Evolutionary conservation across 2,113 vertebrate species (phyloP), one percentile per base, ranked within the genome.

Genomic region (Pseudopipra pipra): DNA sequence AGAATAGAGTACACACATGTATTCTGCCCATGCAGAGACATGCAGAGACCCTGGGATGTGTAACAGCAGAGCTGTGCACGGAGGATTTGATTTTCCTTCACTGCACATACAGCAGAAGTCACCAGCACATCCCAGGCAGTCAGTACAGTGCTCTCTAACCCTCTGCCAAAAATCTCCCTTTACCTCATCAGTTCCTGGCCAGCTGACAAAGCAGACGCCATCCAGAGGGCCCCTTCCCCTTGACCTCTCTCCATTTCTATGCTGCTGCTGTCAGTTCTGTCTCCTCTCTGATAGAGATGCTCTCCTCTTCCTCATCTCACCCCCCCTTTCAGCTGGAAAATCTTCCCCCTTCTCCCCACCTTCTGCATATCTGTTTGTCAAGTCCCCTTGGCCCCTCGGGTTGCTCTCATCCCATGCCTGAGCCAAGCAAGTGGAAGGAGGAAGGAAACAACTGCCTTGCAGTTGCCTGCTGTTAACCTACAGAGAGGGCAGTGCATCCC

Each of bases 171-270:
- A 85, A 52, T 12, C 73, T 90, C 65, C 82, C 70, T 92, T 89
- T 87, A 89, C 73, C 70, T 96, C 93, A 94, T 68, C 90, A 84
- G 76, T 49, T 96, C 88, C 76, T 97, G 92, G 85, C 79, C 62
- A 80, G 90, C 72, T 95, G 93, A 95, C 95, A 96, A 93, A 86
- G 76, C 79, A 84, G 85, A 68, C 1, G 0, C 44, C 73, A 59
- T 39, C 86, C 61, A 83, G 70, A 86, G 43, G 76, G 85, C 54
- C 90, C 65, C 86, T 84, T 86, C 52, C 56, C 88, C 76, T 84
- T 87, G 77, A 92, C 80, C 78, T 80, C 83, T 70, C 65, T 59
- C 92, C 63, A 4, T 28, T 72, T 49, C 73, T 90, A 11, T 8
- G 21, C 56, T 89, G 59, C 61, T 80, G 78, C 35, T 91, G 62